Conservation (phyloP, 2,888 invertebrate genomes). For the Euplexia lucipara region DNA sequence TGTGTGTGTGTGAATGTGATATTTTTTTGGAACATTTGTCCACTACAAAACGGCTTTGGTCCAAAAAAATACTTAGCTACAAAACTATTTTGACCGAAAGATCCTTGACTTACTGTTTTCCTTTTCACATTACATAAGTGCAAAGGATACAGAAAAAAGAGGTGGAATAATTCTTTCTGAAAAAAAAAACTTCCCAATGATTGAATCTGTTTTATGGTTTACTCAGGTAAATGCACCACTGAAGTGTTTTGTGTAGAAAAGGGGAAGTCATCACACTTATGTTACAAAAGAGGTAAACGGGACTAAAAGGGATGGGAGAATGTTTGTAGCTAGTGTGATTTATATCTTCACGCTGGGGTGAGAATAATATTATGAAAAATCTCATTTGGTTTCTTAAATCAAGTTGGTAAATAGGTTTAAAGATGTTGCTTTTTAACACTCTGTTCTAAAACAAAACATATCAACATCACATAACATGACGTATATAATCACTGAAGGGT, state of each 20-base stretch:
- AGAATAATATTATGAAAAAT: conserved; percentile 13
- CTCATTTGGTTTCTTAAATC: background rate
- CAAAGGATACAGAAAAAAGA: conserved; percentile 42
- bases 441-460: no score
- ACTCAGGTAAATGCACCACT: conserved; percentile 54
- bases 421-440: no score
- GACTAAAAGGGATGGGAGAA: conserved; percentile 33
- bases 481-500: no score
- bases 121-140: conserved; percentile 18
- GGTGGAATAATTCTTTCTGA: conserved; percentile 43
- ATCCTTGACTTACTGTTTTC: conserved; percentile 34
- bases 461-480: no score
- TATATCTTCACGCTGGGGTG: conserved; percentile 16
- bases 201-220: conserved; percentile 55
- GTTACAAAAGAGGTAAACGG: conserved; percentile 37
- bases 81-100: background rate
- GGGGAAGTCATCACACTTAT: conserved; percentile 55
- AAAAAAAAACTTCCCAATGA: conserved; percentile 56
- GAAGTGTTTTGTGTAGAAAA: conserved; percentile 36
- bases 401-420: background rate
- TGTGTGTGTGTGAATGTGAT: no score
- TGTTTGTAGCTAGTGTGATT: conserved; percentile 47
- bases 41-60: no score
- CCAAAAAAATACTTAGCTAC: no score
- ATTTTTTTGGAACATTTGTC: no score